Base-by-base conservation (phyloP, 2,888 invertebrate species). In the Dicranocentrus wangi region DNA sequence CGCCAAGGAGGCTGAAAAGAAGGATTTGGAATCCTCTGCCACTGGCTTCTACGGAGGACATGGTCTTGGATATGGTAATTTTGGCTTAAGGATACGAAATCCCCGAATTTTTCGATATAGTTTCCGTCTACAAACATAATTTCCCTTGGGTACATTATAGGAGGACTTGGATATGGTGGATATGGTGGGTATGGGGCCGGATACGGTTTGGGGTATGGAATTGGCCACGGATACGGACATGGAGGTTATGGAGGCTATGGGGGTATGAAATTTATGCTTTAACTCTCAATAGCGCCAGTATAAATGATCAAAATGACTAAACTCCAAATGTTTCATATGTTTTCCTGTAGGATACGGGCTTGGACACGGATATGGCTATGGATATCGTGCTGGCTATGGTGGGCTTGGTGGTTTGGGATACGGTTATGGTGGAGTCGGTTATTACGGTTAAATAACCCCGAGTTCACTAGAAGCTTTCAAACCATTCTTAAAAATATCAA, bases 21-120 rank as follows among this genome's bases (percentile, higher is more conserved):
- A 81, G 47, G 70, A 76, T 19, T 43, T 53, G 43, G 39, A 58
- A 17, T 47, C 70, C 13, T 68, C 69, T 15, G 63, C 61, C 21
- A 79, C 72, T 27, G 72, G 72, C 0, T 73, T 73, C 19, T 78
- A 82, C 21, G 73, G 73, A 7, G 76, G 77, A 39, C 15, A 51
- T 32, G 66, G 42, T 17, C 15, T 27, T n/a, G 55, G 21, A 51
- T 51, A 51, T 25, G 53, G 15, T 66, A 42, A 19, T 39, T 39
- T 39, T 39, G 13, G 39, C 13, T 39, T 39, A 42, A 7, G 47
- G n/a, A 27, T 25, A 63, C 8, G 7, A 42, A 42, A 17, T 23
- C 8, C 43, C 43, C 43, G 19, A 21, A 43, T 10, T 21, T n/a
- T 27, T 7, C 2, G 19, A 42, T 42, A 42, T 66, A 5, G 39